Conservation (phyloP, 2,797 vertebrate genomes). For the Chrosomus eos region DNA sequence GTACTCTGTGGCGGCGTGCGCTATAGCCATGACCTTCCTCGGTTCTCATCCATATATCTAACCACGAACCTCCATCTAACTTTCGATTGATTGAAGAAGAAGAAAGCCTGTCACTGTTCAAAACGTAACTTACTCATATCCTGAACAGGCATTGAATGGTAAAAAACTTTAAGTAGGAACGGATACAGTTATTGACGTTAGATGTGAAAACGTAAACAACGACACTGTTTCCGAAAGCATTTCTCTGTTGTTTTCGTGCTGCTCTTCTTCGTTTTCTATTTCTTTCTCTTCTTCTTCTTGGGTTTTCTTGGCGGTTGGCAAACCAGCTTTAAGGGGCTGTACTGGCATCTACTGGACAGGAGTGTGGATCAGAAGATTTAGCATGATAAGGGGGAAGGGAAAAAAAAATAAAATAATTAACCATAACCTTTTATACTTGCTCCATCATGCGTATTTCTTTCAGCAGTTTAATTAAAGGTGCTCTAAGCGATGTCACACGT, state of each 20-base stretch:
- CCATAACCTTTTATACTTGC: neutral
- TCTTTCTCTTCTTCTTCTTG: neutral
- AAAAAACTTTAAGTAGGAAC: neutral
- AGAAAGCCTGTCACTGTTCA: neutral
- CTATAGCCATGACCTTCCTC: conserved; percentile 85
- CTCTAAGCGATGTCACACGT: too few species aligned
- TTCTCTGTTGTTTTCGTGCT: neutral
- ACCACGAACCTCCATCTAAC: neutral
- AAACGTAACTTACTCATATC: neutral
- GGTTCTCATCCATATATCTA: neutral
- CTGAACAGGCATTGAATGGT: too few species aligned
- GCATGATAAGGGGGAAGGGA: neutral
- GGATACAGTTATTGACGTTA: neutral
- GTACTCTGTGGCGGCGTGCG: conserved; percentile 92
- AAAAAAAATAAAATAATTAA: neutral
- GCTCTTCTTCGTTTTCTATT: neutral
- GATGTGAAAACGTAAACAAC: neutral
- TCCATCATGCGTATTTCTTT: neutral
- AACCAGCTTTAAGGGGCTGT: neutral
- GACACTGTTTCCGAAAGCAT: neutral
- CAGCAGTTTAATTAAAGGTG: neutral
- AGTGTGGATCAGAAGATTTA: neutral
- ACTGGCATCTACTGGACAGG: neutral
- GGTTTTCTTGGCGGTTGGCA: neutral
- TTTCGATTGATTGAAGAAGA: neutral